Evolutionary conservation across 2,888 invertebrate genomes (phyloP), one percentile per base, ranked within the genome.

Genomic region (Chaetogeoica ovagalla): DNA sequence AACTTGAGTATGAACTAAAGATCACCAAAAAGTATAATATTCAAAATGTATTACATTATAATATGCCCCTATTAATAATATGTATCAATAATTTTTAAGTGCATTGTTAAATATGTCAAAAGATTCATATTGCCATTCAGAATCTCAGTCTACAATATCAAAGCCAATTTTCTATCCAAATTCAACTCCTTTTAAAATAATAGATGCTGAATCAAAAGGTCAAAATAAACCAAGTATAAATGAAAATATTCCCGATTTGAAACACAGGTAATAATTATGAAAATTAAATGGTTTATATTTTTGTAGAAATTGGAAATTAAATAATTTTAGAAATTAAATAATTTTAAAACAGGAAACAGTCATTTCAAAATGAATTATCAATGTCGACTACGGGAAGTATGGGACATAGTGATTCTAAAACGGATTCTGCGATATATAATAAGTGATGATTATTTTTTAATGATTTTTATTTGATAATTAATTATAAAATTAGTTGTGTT

Each of bases 121-220:
- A 17, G 17, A 17, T 69, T 0, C 57, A 8, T n/a, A 9, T 0
- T 48, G 2, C 37, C 2, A 15, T 30, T 2, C 30, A 37, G n/a
- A 62, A 52, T 21, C 63, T 9, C 63, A 17, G 21, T 30, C 62
- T 11, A 19, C 7, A 19, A 52, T 62, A 62, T 48, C 72, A 48
- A 37, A n/a, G 1, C 68, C 76, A 48, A 69, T 76, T 69, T 76
- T 69, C 43, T 37, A 68, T 19, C 19, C 15, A n/a, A 76, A 69
- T 62, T 62, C 77, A 19, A 39, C 77, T 13, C 62, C 77, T 19
- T 70, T 62, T 70, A 77, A 70, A 11, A 52, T 77, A 43, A 70
- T 77, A 39, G 37, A 70, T 5, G 62, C n/a, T 19, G 62, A 55
- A 59, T 23, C 62, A 37, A 70, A 62, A 37, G 17, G 2, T 13